Conservation (phyloP, 2,113 vertebrate genomes). For the Pristiophorus japonicus region DNA sequence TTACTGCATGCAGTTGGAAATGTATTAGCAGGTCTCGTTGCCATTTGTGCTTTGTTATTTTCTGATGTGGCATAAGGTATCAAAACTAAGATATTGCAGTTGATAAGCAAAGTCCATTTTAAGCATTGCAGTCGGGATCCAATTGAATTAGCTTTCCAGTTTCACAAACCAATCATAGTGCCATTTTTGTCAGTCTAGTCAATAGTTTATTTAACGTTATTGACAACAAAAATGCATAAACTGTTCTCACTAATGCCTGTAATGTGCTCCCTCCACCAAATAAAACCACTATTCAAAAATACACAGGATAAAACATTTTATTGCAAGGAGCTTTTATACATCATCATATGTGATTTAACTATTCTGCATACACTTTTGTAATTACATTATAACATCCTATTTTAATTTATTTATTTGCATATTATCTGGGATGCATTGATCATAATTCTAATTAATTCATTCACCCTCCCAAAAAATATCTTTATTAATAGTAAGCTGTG, state of each 20-base stretch:
- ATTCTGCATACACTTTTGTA: neutral
- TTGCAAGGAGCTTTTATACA: neutral
- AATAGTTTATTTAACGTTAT: neutral
- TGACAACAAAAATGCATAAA: neutral
- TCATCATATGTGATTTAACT: neutral
- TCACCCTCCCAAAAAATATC: neutral
- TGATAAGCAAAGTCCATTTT: conserved; percentile 1
- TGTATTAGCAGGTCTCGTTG: conserved; percentile 35
- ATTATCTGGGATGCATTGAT: neutral
- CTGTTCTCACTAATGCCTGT: neutral
- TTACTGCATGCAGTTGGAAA: conserved; percentile 44
- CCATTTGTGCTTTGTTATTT: conserved; percentile 9
- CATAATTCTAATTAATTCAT: neutral
- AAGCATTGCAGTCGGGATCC: neutral
- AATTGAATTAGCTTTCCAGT: neutral
- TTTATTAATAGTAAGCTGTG: neutral
- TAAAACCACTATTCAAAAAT: neutral
- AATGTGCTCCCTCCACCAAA: neutral
- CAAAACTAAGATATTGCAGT: conserved; percentile 5
- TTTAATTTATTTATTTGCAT: conserved; percentile 4
- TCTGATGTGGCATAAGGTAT: neutral
- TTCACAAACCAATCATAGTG: neutral
- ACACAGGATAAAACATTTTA: neutral
- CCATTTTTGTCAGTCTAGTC: neutral
- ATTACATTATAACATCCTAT: neutral